Evolutionary conservation across 2,113 vertebrate genomes (phyloP).

Genomic region (Dipodomys stephensi): DNA sequence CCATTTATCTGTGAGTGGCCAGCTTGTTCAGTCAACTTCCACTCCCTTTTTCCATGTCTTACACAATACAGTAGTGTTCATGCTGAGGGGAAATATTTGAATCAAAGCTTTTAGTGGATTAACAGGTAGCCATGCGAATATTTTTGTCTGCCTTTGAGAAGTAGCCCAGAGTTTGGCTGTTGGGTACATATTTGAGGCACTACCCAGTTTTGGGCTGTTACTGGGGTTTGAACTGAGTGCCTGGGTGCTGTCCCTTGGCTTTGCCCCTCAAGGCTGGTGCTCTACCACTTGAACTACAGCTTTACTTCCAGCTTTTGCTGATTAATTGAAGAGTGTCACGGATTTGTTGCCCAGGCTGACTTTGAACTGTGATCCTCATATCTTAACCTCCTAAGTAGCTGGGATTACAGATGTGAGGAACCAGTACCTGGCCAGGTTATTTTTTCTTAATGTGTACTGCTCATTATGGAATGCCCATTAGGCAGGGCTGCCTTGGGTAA

Average conservation of each 20-base stretch:
- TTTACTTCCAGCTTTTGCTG: too few species aligned
- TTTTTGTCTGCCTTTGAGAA: constrained; percentile 57
- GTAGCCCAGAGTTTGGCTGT: constrained; percentile 39
- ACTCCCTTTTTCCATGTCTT: constrained; percentile 45
- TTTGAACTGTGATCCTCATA: too few species aligned
- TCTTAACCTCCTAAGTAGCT: too few species aligned
- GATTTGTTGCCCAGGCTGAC: too few species aligned
- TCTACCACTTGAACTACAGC: too few species aligned
- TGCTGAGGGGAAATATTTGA: constrained; percentile 15
- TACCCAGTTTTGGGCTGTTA: not conserved
- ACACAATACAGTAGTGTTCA: constrained; percentile 41
- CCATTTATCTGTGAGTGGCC: constrained; percentile 40
- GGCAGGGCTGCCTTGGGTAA: constrained; percentile 8
- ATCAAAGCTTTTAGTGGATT: constrained; percentile 50
- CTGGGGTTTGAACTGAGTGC: too few species aligned
- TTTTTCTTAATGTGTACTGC: not conserved
- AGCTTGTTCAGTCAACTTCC: constrained; percentile 47
- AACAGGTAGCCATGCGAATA: not conserved
- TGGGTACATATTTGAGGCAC: constrained; percentile 56
- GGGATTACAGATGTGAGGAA: too few species aligned
- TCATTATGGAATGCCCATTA: constrained; percentile 51
- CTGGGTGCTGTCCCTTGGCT: too few species aligned
- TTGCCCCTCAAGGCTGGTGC: too few species aligned
- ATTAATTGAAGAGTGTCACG: too few species aligned
- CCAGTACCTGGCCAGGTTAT: too few species aligned